A percentile compares a stretch with the other conserved stretches of the same genome.
Evolutionary conservation across 2,113 vertebrate species (phyloP).

Genomic region (Mirounga angustirostris): DNA sequence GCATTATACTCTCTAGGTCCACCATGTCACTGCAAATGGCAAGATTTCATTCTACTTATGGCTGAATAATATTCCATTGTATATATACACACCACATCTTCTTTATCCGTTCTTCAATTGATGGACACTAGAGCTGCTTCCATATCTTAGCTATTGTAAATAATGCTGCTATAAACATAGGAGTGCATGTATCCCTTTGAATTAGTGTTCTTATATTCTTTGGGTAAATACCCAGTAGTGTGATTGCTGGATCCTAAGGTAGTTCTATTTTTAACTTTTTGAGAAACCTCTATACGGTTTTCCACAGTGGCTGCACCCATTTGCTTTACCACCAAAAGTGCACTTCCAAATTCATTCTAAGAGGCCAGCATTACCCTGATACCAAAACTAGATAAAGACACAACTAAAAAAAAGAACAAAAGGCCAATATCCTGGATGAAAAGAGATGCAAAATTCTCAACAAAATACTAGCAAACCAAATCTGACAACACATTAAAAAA

Average conservation of each 20-base stretch:
- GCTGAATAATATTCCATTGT: not conserved
- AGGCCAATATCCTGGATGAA: no score
- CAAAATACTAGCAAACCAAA: no score
- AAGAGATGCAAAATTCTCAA: no score
- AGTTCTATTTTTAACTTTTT: not conserved
- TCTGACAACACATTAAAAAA: not conserved
- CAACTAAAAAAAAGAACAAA: no score
- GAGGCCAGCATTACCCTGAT: not conserved
- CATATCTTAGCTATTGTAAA: not conserved
- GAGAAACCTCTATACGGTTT: not conserved
- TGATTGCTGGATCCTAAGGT: not conserved
- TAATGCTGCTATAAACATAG: not conserved
- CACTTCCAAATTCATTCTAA: not conserved
- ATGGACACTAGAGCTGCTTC: not conserved
- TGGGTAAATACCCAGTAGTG: not conserved
- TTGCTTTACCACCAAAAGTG: not conserved
- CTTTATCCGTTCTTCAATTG: not conserved
- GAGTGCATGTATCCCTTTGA: not conserved
- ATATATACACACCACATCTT: not conserved
- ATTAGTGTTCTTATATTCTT: not conserved
- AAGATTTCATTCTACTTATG: not conserved
- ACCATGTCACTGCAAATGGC: not conserved
- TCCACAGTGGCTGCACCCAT: not conserved
- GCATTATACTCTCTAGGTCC: not conserved
- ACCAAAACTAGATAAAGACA: not conserved